Conservation (phyloP, 2,797 vertebrate species). For the Tenualosa thibaudeaui region DNA sequence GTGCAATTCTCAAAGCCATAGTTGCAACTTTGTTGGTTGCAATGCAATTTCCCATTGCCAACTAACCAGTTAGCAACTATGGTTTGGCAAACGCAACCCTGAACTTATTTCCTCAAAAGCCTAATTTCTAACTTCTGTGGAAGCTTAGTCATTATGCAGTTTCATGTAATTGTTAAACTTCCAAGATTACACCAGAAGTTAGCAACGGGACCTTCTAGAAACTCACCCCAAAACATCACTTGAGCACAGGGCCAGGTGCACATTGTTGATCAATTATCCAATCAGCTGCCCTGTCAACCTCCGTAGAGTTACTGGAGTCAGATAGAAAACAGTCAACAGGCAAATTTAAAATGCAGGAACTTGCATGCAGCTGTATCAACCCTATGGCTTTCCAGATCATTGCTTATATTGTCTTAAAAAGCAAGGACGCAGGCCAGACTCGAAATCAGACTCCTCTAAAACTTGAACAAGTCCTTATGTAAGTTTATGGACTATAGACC, state of each 20-base stretch:
- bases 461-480: neutral
- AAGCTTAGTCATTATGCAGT: too few relatives aligned
- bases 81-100: too few relatives aligned
- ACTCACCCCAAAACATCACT: neutral
- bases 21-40: too few relatives aligned
- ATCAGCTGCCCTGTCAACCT: neutral
- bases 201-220: too few relatives aligned
- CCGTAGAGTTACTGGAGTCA: neutral
- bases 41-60: too few relatives aligned
- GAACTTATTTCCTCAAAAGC: too few relatives aligned
- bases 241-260: neutral
- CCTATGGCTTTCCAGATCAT: neutral
- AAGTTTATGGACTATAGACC: neutral
- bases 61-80: too few relatives aligned
- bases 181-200: too few relatives aligned
- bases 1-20: too few relatives aligned
- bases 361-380: neutral
- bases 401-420: neutral
- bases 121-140: too few relatives aligned
- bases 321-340: slow-evolving; percentile 1
- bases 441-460: neutral
- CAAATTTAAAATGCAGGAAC: neutral
- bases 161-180: too few relatives aligned
- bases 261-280: neutral
- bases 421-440: neutral